A percentile compares a stretch with the other conserved stretches of the same genome.
Evolutionary conservation across 1,140 invertebrate genomes (phyloP).

Genomic region (Aphelenchoides besseyi): DNA sequence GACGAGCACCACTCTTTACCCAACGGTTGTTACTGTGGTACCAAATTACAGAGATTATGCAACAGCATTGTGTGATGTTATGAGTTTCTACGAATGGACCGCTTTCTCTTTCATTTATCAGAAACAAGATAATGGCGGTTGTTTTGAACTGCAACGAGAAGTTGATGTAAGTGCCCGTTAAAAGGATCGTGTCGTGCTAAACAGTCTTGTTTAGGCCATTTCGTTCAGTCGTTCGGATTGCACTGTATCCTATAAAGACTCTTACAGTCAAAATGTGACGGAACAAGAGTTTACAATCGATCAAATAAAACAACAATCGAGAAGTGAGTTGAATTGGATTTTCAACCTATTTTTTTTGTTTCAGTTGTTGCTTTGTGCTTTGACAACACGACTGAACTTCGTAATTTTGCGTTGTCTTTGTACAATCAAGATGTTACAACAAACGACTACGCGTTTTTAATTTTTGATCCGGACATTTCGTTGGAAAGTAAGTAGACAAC

Average conservation of each 20-base stretch:
- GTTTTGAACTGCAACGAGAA: conserved; percentile 26
- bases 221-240: conserved; percentile 11
- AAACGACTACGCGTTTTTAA: conserved; percentile 34
- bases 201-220: conserved; percentile 15
- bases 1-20: background rate
- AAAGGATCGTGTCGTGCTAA: too few relatives aligned
- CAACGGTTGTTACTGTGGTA: background rate
- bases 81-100: conserved; percentile 30
- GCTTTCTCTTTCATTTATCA: conserved; percentile 36
- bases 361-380: conserved; percentile 33
- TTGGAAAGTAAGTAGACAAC: conserved; percentile 18
- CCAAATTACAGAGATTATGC: conserved; percentile 19
- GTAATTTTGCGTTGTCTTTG: conserved; percentile 35
- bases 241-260: conserved; percentile 13
- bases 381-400: conserved; percentile 18
- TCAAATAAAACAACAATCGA: conserved; percentile 19
- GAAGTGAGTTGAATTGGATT: background rate
- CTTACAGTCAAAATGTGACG: background rate
- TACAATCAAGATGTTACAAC: conserved; percentile 33
- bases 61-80: conserved; percentile 24
- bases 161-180: background rate
- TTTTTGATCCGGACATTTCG: conserved; percentile 25
- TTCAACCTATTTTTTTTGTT: background rate
- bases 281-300: conserved; percentile 17
- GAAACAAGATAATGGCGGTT: conserved; percentile 30